Evolutionary conservation across 2,797 vertebrate genomes (phyloP).

Genomic region (Corythornis leucogaster): DNA sequence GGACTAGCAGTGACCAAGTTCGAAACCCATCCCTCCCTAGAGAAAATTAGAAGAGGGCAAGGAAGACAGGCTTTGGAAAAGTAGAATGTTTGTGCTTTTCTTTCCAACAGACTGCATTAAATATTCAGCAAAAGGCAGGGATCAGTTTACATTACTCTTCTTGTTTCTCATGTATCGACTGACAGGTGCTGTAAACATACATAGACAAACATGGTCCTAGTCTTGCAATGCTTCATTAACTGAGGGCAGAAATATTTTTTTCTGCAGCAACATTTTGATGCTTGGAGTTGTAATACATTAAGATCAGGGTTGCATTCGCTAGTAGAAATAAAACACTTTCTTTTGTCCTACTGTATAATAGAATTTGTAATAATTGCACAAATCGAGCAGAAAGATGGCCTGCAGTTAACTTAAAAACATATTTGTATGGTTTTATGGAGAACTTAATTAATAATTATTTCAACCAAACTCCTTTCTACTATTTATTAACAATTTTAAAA

Average conservation of each 20-base stretch:
- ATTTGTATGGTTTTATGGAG: not conserved
- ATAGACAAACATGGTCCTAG: slow-evolving; percentile 86
- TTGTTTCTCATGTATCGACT: slow-evolving; percentile 90
- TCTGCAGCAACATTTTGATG: slow-evolving; percentile 31
- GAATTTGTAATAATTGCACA: not conserved
- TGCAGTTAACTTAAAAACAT: not conserved
- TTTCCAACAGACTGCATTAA: slow-evolving; percentile 86
- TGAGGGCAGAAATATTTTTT: slow-evolving; percentile 70
- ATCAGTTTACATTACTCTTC: slow-evolving; percentile 89
- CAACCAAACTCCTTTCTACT: not conserved
- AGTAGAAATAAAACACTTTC: not conserved
- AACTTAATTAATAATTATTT: not conserved
- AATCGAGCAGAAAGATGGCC: not conserved
- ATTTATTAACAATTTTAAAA: not conserved
- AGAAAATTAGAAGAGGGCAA: slow-evolving; percentile 83
- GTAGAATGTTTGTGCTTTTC: slow-evolving; percentile 85
- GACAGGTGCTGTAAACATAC: slow-evolving; percentile 93
- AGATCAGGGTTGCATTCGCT: not conserved
- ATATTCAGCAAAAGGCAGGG: slow-evolving; percentile 86
- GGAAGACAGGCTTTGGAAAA: slow-evolving; percentile 83
- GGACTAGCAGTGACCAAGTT: slow-evolving; percentile 81
- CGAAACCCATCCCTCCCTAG: slow-evolving; percentile 85
- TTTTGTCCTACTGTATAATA: not conserved
- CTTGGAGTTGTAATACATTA: not conserved
- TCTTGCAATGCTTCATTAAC: slow-evolving; percentile 71